Base-by-base conservation (phyloP, 2,888 invertebrate species). In the Troides helena region DNA sequence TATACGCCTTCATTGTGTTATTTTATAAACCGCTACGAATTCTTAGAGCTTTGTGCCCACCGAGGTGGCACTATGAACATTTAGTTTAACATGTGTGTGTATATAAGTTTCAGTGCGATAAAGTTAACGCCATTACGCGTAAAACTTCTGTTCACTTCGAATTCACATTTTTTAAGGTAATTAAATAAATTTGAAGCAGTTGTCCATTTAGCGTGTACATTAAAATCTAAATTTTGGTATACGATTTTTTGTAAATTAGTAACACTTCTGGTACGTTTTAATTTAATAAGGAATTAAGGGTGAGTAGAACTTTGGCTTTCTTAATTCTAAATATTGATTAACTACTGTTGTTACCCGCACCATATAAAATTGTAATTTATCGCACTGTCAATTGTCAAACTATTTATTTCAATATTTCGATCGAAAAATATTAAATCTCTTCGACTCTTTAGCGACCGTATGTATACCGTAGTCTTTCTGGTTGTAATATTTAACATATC, bases 301-400 rank as follows among this genome's bases (percentile, higher is more conserved):
- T 66, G 62, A 62, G 50, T 70, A 70, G 68, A 12, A 63, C 23
- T 70, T 70, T 63, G 66, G 70, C 70, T 59, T 67, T 67, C 56
- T 62, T 62, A 43, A 67, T 67, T 67, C 17, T 67, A 57, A 56
- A 62, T 68, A 56, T 61, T 66, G 46, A 60, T 46, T 68, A 64
- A 68, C 64, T 68, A 59, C 59, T 63, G 62, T 66, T 67, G 50
- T 67, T 63, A 70, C 64, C 67, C 60, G 70, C 67, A 70, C 67
- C 56, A 63, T 70, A 64, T 64, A 59, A 67, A 67, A 70, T 64
- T 67, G 67, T 67, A 70, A 62, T 67, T 71, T 72, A 71, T 74
- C 72, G 73, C 73, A 72, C 72, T 73, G 71, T 69, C 68, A 60
- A 70, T 70, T 61, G 64, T 70, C 61, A 67, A 67, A 64, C 17